phyloP scores from a whole-genome alignment of 1,140 invertebrate genomes.

The Melitaea cinxia region DNA sequence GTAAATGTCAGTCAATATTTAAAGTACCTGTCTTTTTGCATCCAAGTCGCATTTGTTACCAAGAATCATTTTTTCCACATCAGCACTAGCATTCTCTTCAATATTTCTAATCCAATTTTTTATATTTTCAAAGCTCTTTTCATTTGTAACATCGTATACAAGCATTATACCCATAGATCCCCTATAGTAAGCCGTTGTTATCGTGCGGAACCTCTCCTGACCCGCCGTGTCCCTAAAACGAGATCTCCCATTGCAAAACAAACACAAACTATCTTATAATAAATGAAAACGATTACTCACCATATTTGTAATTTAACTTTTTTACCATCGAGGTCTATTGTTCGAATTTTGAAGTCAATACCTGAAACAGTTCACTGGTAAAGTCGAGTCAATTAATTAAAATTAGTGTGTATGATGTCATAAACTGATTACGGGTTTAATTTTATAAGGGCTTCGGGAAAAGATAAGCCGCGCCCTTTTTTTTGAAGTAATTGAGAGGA shows the following conservation, averaged over 20 bases:
- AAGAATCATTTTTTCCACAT: conserved; percentile 99
- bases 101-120: conserved; percentile 99
- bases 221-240: conserved; percentile 92
- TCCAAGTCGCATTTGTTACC: conserved; percentile 99
- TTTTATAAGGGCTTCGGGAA: conserved; percentile 68
- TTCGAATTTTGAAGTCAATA: conserved; percentile 99
- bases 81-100: conserved; percentile 99
- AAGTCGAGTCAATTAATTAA: conserved; percentile 68
- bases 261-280: conserved; percentile 15
- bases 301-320: conserved; percentile 99
- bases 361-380: conserved; percentile 85
- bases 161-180: conserved; percentile 99
- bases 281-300: conserved; percentile 82
- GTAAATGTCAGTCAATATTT: neutral
- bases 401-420: conserved; percentile 79
- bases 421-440: conserved; percentile 66
- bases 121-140: conserved; percentile 99
- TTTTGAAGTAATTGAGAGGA: conserved; percentile 37
- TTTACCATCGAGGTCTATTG: conserved; percentile 97
- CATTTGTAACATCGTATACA: conserved; percentile 99
- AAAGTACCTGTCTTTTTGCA: conserved; percentile 93
- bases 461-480: conserved; percentile 61
- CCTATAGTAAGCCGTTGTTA: conserved; percentile 98
- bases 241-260: conserved; percentile 12
- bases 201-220: conserved; percentile 97